Evolutionary conservation across 2,113 vertebrate genomes (phyloP).

Genomic region (Nyctibius bracteatus): DNA sequence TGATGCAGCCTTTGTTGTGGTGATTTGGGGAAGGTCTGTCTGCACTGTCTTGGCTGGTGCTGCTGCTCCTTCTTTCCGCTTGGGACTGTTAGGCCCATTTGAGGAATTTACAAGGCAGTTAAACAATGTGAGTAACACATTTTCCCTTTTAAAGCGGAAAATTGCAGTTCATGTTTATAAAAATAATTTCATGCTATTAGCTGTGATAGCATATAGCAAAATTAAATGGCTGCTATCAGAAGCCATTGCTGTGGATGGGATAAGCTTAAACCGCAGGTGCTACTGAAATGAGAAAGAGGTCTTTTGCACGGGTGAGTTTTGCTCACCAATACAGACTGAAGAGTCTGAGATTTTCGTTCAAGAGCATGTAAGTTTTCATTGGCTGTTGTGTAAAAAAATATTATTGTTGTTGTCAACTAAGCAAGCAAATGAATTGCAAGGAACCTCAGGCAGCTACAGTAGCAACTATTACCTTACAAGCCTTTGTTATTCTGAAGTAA

Average conservation of each 20-base stretch:
- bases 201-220: background rate
- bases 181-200: background rate
- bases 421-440: slow-evolving; percentile 32
- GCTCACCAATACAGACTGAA: background rate
- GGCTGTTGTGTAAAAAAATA: background rate
- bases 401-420: slow-evolving; percentile 51
- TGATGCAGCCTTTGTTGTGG: background rate
- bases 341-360: background rate
- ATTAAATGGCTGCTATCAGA: background rate
- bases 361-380: background rate
- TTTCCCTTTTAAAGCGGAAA: background rate
- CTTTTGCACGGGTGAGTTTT: background rate
- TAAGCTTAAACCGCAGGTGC: background rate
- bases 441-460: slow-evolving; percentile 17
- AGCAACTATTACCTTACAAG: slow-evolving; percentile 45
- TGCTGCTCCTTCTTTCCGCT: background rate
- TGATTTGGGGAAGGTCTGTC: background rate
- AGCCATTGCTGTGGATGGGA: background rate
- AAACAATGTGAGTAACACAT: background rate
- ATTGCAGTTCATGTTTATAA: background rate
- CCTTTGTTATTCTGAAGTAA: slow-evolving; percentile 53
- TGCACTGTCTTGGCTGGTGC: background rate
- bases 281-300: background rate
- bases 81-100: background rate
- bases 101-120: background rate